Evolutionary conservation across 1,140 invertebrate species (phyloP).

Genomic region (Eupristina koningsbergeri): DNA sequence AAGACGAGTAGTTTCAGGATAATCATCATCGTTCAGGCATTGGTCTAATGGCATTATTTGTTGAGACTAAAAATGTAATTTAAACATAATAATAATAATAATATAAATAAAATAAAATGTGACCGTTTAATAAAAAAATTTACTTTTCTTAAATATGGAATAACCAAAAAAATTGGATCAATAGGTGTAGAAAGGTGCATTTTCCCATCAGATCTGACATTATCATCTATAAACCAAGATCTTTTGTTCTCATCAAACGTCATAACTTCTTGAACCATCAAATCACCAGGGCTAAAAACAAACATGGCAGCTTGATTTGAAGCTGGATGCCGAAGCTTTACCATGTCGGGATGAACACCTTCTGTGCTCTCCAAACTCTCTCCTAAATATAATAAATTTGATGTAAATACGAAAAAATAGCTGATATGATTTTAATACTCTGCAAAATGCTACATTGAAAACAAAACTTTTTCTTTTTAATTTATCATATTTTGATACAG

Average conservation of each 20-base stretch:
- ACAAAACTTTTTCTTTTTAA: no score
- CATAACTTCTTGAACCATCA: slow-evolving; percentile 78
- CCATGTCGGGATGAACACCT: slow-evolving; percentile 79
- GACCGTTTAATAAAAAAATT: background rate
- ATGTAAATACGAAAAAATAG: background rate
- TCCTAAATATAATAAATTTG: slow-evolving; percentile 57
- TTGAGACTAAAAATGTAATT: slow-evolving; percentile 62
- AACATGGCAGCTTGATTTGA: slow-evolving; percentile 77
- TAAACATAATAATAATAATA: slow-evolving; percentile 11
- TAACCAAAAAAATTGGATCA: slow-evolving; percentile 80
- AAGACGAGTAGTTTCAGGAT: slow-evolving; percentile 75
- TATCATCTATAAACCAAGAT: slow-evolving; percentile 81
- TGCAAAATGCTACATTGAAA: background rate
- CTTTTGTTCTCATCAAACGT: slow-evolving; percentile 79
- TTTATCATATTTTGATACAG: no score
- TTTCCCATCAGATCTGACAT: slow-evolving; percentile 83
- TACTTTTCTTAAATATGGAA: slow-evolving; percentile 74
- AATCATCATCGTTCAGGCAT: slow-evolving; percentile 77
- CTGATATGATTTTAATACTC: no score
- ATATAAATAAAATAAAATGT: background rate
- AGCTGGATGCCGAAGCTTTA: slow-evolving; percentile 81
- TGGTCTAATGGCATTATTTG: slow-evolving; percentile 82
- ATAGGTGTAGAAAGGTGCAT: slow-evolving; percentile 81
- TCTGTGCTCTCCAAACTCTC: slow-evolving; percentile 73
- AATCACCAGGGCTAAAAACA: slow-evolving; percentile 75